phyloP scores from a whole-genome alignment of 2,888 invertebrate species.

The Mamestra brassicae region DNA sequence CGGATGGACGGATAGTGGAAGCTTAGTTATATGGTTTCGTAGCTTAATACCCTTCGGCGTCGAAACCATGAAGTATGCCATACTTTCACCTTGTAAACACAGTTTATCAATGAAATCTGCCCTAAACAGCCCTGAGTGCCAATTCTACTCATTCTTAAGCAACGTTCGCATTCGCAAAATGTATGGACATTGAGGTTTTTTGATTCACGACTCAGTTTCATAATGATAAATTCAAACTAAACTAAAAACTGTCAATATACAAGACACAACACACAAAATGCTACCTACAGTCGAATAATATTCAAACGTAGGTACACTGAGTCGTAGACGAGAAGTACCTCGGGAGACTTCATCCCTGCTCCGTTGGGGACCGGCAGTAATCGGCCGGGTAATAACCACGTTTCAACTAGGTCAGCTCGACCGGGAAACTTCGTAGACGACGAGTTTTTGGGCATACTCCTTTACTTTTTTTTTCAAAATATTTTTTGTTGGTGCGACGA shows the following conservation, averaged over 20 bases:
- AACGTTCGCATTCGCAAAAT: no score
- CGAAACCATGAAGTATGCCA: no score
- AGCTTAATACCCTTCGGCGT: no score
- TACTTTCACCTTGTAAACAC: no score
- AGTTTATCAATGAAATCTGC: no score
- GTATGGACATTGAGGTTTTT: no score
- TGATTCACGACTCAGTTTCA: no score
- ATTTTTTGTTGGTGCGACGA: background rate
- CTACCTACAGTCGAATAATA: background rate
- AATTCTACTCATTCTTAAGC: no score
- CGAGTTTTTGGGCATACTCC: constrained; percentile 30
- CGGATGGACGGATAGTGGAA: background rate
- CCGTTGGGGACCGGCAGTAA: constrained; percentile 48
- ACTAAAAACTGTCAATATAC: background rate
- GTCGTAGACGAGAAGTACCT: constrained; percentile 8
- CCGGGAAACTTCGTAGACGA: constrained; percentile 48
- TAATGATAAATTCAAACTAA: background rate
- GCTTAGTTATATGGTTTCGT: background rate
- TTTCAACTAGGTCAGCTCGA: constrained; percentile 62
- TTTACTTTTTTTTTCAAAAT: constrained; percentile 12
- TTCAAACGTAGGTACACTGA: background rate
- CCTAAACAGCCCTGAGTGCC: no score
- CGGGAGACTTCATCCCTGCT: background rate
- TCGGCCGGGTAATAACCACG: constrained; percentile 59
- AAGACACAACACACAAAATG: background rate